A percentile compares a stretch with the other conserved stretches of the same genome.
Evolutionary conservation across 1,140 invertebrate genomes (phyloP).

Genomic region (Pogonomyrmex californicus): DNA sequence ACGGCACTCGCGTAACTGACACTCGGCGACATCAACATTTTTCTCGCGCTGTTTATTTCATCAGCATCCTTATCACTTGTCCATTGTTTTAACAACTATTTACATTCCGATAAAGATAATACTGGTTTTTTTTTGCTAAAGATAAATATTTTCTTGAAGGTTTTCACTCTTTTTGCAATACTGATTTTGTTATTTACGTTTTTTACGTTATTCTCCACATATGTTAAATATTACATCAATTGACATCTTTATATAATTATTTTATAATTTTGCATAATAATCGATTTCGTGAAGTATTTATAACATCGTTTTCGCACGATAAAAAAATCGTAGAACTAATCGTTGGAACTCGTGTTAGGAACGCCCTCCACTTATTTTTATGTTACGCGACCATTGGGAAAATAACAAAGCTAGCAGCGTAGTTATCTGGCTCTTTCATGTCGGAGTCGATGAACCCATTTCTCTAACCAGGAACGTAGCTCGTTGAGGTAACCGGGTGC

Average conservation of each 20-base stretch:
- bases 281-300: background rate
- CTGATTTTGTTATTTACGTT: background rate
- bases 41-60: background rate
- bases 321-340: background rate
- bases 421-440: conserved; percentile 16
- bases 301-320: background rate
- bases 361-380: background rate
- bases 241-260: background rate
- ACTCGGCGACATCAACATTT: background rate
- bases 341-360: background rate
- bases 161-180: background rate
- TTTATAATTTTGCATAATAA: background rate
- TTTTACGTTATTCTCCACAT: too few relatives aligned
- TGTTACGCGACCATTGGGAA: conserved; percentile 5
- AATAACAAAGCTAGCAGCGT: background rate
- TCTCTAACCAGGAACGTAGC: conserved; percentile 36
- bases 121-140: background rate
- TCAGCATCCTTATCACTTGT: background rate
- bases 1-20: background rate
- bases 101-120: background rate
- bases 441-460: conserved; percentile 33
- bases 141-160: background rate
- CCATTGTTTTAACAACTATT: background rate
- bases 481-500: background rate
- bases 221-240: background rate